phyloP scores from a whole-genome alignment of 2,888 invertebrate species.

The Portevinia maculata region DNA sequence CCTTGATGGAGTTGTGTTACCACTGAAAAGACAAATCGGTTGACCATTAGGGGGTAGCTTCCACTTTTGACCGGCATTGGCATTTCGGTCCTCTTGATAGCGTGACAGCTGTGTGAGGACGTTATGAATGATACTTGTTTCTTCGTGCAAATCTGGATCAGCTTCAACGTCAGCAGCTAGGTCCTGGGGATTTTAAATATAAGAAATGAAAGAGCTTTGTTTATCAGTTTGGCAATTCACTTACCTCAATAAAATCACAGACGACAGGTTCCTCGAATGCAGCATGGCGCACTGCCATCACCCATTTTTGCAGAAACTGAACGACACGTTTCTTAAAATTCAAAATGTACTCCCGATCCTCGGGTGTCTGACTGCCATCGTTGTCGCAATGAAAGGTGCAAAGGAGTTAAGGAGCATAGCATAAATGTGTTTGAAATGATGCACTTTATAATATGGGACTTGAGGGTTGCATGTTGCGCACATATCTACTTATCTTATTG shows the following conservation, averaged over 20 bases:
- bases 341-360: slow-evolving; percentile 87
- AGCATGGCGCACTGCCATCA: slow-evolving; percentile 87
- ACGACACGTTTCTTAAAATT: slow-evolving; percentile 90
- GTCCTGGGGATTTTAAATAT: slow-evolving; percentile 83
- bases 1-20: slow-evolving; percentile 84
- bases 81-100: slow-evolving; percentile 85
- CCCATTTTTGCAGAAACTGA: slow-evolving; percentile 91
- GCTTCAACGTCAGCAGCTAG: slow-evolving; percentile 88
- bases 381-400: slow-evolving; percentile 85
- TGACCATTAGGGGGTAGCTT: slow-evolving; percentile 88
- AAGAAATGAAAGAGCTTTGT: neutral
- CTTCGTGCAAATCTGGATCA: slow-evolving; percentile 87
- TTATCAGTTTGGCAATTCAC: neutral
- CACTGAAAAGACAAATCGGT: slow-evolving; percentile 87
- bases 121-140: slow-evolving; percentile 87
- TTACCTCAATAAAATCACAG: slow-evolving; percentile 88
- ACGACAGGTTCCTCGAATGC: slow-evolving; percentile 90
- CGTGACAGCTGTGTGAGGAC: slow-evolving; percentile 86
- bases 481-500: too few relatives aligned
- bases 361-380: slow-evolving; percentile 83
- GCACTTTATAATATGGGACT: too few relatives aligned
- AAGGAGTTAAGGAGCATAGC: slow-evolving; percentile 82
- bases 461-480: neutral
- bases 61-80: slow-evolving; percentile 87
- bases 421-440: slow-evolving; percentile 15